phyloP scores from a whole-genome alignment of 2,888 invertebrate genomes.

The Gortyna flavago region DNA sequence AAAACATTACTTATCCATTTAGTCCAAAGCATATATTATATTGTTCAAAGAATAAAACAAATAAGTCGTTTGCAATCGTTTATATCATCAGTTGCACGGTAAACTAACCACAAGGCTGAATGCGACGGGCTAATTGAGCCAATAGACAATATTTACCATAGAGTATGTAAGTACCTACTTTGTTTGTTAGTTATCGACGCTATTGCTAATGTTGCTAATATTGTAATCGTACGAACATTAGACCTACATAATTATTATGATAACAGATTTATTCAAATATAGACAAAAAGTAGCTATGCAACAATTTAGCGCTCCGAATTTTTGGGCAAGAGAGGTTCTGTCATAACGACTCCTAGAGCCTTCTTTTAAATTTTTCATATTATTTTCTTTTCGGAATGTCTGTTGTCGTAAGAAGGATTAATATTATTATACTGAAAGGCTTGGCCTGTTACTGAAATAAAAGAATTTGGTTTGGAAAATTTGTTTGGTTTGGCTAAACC shows the following conservation, averaged over 20 bases:
- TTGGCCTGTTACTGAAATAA: no score
- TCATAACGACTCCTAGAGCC: no score
- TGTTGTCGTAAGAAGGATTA: neutral
- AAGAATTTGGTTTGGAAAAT: no score
- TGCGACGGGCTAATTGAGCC: constrained; percentile 55
- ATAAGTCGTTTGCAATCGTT: constrained; percentile 52
- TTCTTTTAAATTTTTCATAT: neutral
- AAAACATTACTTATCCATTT: neutral
- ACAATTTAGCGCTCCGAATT: constrained; percentile 14
- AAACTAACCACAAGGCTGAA: constrained; percentile 69
- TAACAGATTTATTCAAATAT: neutral
- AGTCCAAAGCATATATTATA: constrained; percentile 1
- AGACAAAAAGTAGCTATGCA: neutral
- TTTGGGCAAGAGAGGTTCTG: neutral
- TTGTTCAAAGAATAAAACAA: constrained; percentile 20
- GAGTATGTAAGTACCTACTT: neutral
- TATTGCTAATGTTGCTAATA: constrained; percentile 12
- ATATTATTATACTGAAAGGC: no score
- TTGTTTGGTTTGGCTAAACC: no score
- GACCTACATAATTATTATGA: neutral
- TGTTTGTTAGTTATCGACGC: constrained; percentile 27
- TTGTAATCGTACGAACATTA: neutral
- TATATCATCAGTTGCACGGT: constrained; percentile 57
- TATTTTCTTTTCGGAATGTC: neutral
- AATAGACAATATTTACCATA: constrained; percentile 56